These are phyloP conservation scores for Rhinolophus ferrumequinum DNA, from an alignment of 2,113 vertebrate genomes.

Conservation along the genomic window DNA sequence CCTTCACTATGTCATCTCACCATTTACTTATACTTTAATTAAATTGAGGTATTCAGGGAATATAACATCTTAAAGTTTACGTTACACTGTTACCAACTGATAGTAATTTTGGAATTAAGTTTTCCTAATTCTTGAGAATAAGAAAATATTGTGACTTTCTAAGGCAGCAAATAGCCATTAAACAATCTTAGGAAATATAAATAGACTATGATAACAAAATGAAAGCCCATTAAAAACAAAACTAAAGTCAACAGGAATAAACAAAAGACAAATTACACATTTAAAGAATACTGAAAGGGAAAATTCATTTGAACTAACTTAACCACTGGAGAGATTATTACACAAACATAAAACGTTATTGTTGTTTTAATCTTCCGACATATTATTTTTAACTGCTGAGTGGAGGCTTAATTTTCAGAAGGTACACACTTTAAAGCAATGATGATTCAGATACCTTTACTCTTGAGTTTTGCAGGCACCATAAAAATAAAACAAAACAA, in stretches of 20 bases:
- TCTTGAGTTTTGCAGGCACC: background rate
- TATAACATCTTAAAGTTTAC: slow-evolving; percentile 41
- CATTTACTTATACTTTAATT: slow-evolving; percentile 19
- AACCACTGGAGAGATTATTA: background rate
- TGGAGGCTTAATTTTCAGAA: slow-evolving; percentile 47
- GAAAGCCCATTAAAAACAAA: slow-evolving; percentile 30
- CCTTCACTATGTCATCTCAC: background rate
- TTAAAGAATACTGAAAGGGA: background rate
- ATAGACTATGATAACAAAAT: background rate
- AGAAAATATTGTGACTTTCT: slow-evolving; percentile 2
- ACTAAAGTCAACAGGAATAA: slow-evolving; percentile 26
- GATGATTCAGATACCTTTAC: background rate
- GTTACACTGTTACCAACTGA: background rate
- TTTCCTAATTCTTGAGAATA: slow-evolving; percentile 43
- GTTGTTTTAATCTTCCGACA: background rate
- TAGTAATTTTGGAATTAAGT: slow-evolving; percentile 50
- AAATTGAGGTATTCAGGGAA: background rate
- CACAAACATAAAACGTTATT: background rate
- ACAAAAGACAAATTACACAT: slow-evolving; percentile 30
- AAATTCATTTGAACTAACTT: slow-evolving; percentile 39
- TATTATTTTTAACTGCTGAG: slow-evolving; percentile 29
- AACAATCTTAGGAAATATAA: slow-evolving; percentile 35
- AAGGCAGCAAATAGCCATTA: slow-evolving; percentile 40
- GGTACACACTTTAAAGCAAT: slow-evolving; percentile 42
- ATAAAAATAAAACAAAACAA: background rate